Base-by-base conservation (phyloP, 2,888 invertebrate genomes). In the Apantesis nais region DNA sequence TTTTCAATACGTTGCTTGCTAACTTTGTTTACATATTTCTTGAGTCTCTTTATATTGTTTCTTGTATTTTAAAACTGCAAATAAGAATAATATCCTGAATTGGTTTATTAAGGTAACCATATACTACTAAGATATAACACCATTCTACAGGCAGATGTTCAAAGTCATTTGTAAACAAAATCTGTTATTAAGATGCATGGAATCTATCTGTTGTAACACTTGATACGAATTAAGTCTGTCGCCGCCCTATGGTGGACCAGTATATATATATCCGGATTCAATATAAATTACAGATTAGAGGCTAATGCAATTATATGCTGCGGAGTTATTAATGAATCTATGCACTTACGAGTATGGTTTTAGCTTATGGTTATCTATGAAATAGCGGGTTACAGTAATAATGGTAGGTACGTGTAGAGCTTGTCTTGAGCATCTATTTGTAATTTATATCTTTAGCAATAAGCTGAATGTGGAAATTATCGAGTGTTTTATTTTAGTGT, bases 261-360 rank as follows among this genome's bases (percentile, higher is more conserved):
- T 74, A 71, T 11, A 60, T 68, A 34, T 34, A 75, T 72, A 82
- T 80, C 78, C 72, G 73, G 74, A 77, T 71, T 67, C 66, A 78
- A 73, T 77, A 81, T 81, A 82, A 80, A 81, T 81, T 74, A 80
- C 64, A 76, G 82, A 81, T 82, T 82, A 82, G 82, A 78, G 64
- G 71, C 74, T 80, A 78, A 82, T 82, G 80, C 78, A 82, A 82
- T 81, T 82, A 82, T 70, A 78, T 68, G 78, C 66, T 62, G 71
- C 58, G 61, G 66, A 74, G 80, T 82, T 80, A 80, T 79, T 79
- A 79, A 78, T 81, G 80, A 78, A 76, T 66, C 52, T 65, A 62
- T 68, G 72, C 77, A 81, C 75, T 75, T 73, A 69, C 62, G 16
- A 44, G 39, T 69, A 73, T 67, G 68, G 74, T 71, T 75, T 66